Conservation (phyloP, 1,140 invertebrate genomes). For the Onthophagus taurus region DNA sequence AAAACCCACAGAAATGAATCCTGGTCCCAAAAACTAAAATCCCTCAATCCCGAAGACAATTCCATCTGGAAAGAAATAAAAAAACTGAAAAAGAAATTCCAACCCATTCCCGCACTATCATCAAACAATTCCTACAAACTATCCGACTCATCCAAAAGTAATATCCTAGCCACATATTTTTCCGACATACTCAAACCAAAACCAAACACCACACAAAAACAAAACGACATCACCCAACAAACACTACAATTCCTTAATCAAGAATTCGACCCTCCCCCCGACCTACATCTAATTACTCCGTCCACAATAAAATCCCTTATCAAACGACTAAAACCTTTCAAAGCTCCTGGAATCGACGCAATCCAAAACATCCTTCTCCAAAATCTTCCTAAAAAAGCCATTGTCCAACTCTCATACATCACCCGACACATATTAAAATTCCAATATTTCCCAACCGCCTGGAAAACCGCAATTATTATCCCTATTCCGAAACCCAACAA, state of each 20-base stretch:
- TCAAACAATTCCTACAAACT: no score
- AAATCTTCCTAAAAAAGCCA: slow-evolving; percentile 11
- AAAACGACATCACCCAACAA: neutral
- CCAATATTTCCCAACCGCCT: slow-evolving; percentile 27
- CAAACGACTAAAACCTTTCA: slow-evolving; percentile 3
- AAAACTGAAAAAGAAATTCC: no score
- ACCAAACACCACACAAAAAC: neutral
- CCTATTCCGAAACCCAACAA: slow-evolving; percentile 35
- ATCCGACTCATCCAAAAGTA: no score
- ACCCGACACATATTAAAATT: slow-evolving; percentile 26
- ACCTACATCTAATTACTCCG: neutral
- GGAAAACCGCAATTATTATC: slow-evolving; percentile 36
- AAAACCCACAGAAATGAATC: no score
- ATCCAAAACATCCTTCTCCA: slow-evolving; percentile 11
- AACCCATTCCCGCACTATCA: no score
- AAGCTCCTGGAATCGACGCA: slow-evolving; percentile 15
- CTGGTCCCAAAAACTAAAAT: no score
- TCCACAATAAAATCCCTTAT: neutral
- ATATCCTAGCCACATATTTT: neutral
- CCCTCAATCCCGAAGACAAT: no score
- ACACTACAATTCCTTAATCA: neutral
- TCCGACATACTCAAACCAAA: neutral
- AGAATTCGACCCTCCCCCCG: neutral
- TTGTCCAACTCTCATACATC: slow-evolving; percentile 10
- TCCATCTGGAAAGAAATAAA: no score